Evolutionary conservation across 2,113 vertebrate species (phyloP).

Genomic region (Chroicocephalus ridibundus): DNA sequence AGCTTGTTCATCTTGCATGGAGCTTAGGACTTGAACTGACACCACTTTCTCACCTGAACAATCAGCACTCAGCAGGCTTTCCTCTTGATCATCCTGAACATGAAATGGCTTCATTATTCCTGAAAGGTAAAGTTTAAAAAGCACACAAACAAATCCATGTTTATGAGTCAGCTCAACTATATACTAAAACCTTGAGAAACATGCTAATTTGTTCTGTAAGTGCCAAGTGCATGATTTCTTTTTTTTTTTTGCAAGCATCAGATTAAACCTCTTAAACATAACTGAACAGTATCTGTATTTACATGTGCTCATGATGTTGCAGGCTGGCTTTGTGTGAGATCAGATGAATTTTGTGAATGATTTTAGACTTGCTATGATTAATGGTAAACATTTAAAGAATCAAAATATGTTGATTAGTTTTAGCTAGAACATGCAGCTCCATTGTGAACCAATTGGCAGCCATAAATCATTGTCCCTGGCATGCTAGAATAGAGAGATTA

Average conservation of each 20-base stretch:
- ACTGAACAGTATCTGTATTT: not conserved
- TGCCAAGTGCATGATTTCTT: not conserved
- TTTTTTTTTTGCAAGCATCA: not conserved
- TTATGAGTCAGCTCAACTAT: not conserved
- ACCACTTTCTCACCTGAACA: not conserved
- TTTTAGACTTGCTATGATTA: not conserved
- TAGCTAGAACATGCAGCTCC: not conserved
- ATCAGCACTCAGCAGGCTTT: not conserved
- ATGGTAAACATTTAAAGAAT: not conserved
- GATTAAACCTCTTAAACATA: not conserved
- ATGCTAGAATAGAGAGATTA: not conserved
- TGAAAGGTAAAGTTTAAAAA: not conserved
- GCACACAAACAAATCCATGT: not conserved
- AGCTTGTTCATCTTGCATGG: not conserved
- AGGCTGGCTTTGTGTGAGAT: not conserved
- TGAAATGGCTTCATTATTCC: not conserved
- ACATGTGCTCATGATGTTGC: not conserved
- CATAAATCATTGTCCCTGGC: not conserved
- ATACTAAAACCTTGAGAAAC: not conserved
- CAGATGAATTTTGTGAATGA: not conserved
- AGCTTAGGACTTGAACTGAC: not conserved
- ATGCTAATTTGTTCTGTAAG: not conserved
- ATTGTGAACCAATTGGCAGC: not conserved
- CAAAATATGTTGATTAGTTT: slow-evolving; percentile 3
- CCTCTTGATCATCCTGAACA: not conserved